Base-by-base conservation (phyloP, 2,888 invertebrate species). In the Prenolepis imparis region DNA sequence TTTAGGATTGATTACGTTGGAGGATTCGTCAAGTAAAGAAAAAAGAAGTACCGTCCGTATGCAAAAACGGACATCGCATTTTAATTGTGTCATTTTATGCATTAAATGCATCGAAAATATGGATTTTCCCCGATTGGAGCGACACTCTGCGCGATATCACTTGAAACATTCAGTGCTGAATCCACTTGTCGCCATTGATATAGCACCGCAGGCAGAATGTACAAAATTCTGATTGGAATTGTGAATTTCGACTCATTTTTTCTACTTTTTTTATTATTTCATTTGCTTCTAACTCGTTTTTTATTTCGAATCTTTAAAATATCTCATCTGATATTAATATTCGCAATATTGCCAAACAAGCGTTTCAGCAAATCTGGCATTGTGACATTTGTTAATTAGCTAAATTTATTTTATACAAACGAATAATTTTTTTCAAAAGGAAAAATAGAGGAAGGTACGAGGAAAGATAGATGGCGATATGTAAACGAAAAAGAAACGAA, bases 391-490 rank as follows among this genome's bases (percentile, higher is more conserved):
- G 12, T 21, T 21, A 57, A 57, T 21, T 57, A n/a, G 52, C 6
- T n/a, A 52, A 52, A 3, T 52, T 52, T 52, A n/a, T n/a, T 52
- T n/a, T 52, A 48, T n/a, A n/a, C 52, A 52, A 8, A 0, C 8
- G 52, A 52, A n/a, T 52, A n/a, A n/a, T 44, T 52, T 52, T 48
- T 52, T 8, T 52, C 21, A 21, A 81, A 66, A 66, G 66, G 41
- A 86, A 57, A 70, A 28, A 39, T 48, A 18, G 68, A 86, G 85
- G 72, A 87, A 77, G 67, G 61, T 74, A 81, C 63, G 70, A 57
- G 61, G 80, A 57, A 48, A 6, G n/a, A 32, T 75, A 39, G 18
- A 80, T 15, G 21, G 67, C n/a, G 48, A 15, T 44, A 66, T 21
- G 21, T 64, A 66, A 52, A 59, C 21, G 39, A 32, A 52, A 75